Percentiles rank a stretch among this genome's conserved stretches.
These are phyloP conservation scores for Tenthredo livida DNA, from an alignment of 2,888 invertebrate species.

Conservation along the genomic window DNA sequence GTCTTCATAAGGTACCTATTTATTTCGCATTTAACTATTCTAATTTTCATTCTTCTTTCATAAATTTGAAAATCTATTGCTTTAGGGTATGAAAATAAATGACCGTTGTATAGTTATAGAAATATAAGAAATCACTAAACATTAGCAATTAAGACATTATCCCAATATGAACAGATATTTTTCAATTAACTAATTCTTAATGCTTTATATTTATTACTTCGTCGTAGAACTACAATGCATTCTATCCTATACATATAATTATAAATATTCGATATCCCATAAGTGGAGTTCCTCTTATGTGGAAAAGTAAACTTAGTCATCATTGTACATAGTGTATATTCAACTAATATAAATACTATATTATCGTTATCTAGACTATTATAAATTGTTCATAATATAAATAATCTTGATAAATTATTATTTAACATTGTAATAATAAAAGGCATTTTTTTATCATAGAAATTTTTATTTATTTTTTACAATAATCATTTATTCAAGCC, in stretches of 20 bases:
- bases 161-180: neutral
- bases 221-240: neutral
- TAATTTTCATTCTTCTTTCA: neutral
- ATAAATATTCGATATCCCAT: neutral
- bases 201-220: neutral
- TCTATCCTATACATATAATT: neutral
- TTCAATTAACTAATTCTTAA: neutral
- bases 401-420: constrained; percentile 13
- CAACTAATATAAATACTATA: constrained; percentile 32
- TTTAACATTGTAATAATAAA: neutral
- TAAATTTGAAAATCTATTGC: neutral
- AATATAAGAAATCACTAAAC: neutral
- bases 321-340: constrained; percentile 43
- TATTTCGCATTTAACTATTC: neutral
- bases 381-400: neutral
- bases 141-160: neutral
- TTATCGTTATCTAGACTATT: constrained; percentile 24
- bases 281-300: neutral
- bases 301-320: neutral
- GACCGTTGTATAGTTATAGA: neutral
- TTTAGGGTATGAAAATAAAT: neutral
- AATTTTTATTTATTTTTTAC: neutral
- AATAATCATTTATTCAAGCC: too few relatives aligned
- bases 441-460: neutral
- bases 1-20: neutral